These are phyloP conservation scores for Anguilla obscura DNA, from an alignment of 2,797 vertebrate genomes.

Conservation along the genomic window DNA sequence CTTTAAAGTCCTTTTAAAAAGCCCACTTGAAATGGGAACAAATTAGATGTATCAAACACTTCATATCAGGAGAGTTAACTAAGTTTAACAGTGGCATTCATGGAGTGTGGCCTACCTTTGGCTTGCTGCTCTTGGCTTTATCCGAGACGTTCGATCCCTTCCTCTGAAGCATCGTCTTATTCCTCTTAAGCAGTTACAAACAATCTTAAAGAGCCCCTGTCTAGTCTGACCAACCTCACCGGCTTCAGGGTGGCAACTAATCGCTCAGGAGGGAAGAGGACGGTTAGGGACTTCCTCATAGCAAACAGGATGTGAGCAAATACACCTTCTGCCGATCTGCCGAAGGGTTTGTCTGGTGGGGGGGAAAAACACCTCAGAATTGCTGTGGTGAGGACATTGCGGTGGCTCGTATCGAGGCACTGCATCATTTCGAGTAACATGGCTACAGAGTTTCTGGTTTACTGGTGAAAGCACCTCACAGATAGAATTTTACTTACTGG, in stretches of 20 bases:
- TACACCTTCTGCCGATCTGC: constrained; percentile 47
- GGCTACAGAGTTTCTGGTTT: constrained; percentile 6
- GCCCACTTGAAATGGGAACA: not conserved
- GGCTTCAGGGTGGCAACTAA: constrained; percentile 51
- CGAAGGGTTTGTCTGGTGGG: constrained; percentile 58
- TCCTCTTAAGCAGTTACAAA: constrained; percentile 31
- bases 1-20: not conserved
- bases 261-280: constrained; percentile 36
- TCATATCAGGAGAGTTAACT: not conserved
- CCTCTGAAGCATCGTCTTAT: constrained; percentile 84
- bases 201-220: not conserved
- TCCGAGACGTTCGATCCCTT: constrained; percentile 89
- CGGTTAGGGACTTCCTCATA: constrained; percentile 68
- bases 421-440: constrained; percentile 62
- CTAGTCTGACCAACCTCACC: constrained; percentile 32
- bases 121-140: constrained; percentile 82
- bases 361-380: constrained; percentile 55
- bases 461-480: not conserved
- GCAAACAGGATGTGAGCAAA: constrained; percentile 77
- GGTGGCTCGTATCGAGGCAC: constrained; percentile 30
- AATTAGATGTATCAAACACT: not conserved
- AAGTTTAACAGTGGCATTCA: not conserved
- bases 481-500: not conserved
- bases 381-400: constrained; percentile 67
- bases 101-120: constrained; percentile 81